A percentile compares a stretch with the other conserved stretches of the same genome.
These are phyloP conservation scores for Philonicus albiceps DNA, from an alignment of 2,888 invertebrate species.

Conservation along the genomic window DNA sequence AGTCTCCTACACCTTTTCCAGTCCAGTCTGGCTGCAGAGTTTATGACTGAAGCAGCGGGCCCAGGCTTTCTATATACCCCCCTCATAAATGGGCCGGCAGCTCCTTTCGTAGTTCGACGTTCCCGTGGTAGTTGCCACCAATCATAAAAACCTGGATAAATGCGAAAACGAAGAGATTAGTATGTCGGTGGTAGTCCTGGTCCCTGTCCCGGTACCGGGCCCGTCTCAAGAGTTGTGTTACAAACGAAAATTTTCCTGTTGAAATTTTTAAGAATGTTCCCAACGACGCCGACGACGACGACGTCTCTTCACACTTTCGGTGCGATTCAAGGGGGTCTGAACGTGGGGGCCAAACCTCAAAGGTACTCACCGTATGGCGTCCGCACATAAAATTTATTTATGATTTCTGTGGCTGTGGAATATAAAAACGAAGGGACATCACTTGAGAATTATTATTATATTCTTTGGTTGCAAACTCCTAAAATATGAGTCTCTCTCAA, in stretches of 20 bases:
- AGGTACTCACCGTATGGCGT: slow-evolving; percentile 33
- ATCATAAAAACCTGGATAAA: slow-evolving; percentile 34
- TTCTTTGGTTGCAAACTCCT: slow-evolving; percentile 23
- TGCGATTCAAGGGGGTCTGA: neutral
- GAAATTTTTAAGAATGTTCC: slow-evolving; percentile 23
- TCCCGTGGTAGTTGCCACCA: slow-evolving; percentile 17
- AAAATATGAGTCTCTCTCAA: slow-evolving; percentile 26
- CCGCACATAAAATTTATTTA: slow-evolving; percentile 50
- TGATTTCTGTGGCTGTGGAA: slow-evolving; percentile 48
- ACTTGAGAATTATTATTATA: slow-evolving; percentile 41
- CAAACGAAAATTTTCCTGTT: neutral
- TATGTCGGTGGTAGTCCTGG: neutral
- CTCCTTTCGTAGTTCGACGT: slow-evolving; percentile 10
- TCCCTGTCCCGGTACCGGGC: neutral
- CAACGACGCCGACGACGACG: neutral
- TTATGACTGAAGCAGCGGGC: neutral
- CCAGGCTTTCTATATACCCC: neutral
- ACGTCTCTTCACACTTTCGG: neutral
- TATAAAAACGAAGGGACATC: slow-evolving; percentile 47
- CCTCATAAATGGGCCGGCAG: slow-evolving; percentile 1
- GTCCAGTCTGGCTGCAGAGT: neutral
- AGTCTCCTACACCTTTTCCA: neutral
- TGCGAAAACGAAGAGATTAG: slow-evolving; percentile 32
- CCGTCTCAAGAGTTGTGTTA: neutral
- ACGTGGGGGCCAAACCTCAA: slow-evolving; percentile 12